Evolutionary conservation across 2,888 invertebrate species (phyloP).

Genomic region (Conchocele bisecta): DNA sequence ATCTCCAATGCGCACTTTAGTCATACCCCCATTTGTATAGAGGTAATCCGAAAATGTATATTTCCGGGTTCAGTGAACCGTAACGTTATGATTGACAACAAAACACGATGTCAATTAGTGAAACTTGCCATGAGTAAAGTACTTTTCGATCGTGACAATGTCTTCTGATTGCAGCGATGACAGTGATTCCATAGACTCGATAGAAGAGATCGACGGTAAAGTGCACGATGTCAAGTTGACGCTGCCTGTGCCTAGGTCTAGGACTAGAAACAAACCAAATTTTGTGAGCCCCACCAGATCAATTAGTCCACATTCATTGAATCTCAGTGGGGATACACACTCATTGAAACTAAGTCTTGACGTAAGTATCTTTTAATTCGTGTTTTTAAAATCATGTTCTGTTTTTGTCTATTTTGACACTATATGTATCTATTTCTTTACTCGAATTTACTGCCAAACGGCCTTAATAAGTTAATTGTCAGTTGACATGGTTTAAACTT

Average conservation of each 20-base stretch:
- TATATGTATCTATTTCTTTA: too few relatives aligned
- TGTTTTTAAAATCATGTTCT: not conserved
- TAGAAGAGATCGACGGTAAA: slow-evolving; percentile 13
- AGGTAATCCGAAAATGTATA: too few relatives aligned
- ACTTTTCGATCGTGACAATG: not conserved
- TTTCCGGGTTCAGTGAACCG: slow-evolving; percentile 6
- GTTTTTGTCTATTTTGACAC: too few relatives aligned
- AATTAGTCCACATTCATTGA: slow-evolving; percentile 52
- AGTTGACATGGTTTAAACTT: not conserved
- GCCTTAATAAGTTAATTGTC: too few relatives aligned
- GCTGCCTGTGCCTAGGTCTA: slow-evolving; percentile 27
- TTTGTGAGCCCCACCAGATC: too few relatives aligned
- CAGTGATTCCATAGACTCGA: slow-evolving; percentile 1
- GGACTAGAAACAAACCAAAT: slow-evolving; percentile 4
- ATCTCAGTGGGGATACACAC: slow-evolving; percentile 35
- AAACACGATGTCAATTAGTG: not conserved
- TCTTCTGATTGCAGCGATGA: slow-evolving; percentile 1
- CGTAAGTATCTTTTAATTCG: slow-evolving; percentile 20
- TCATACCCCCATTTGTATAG: too few relatives aligned
- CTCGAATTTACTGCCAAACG: too few relatives aligned
- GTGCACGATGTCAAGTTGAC: slow-evolving; percentile 43
- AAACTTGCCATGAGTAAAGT: not conserved
- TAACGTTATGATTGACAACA: slow-evolving; percentile 44
- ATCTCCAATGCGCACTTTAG: too few relatives aligned
- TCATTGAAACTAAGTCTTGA: slow-evolving; percentile 43